Evolutionary conservation across 2,113 vertebrate genomes (phyloP).

Genomic region (Cheilinus undulatus): DNA sequence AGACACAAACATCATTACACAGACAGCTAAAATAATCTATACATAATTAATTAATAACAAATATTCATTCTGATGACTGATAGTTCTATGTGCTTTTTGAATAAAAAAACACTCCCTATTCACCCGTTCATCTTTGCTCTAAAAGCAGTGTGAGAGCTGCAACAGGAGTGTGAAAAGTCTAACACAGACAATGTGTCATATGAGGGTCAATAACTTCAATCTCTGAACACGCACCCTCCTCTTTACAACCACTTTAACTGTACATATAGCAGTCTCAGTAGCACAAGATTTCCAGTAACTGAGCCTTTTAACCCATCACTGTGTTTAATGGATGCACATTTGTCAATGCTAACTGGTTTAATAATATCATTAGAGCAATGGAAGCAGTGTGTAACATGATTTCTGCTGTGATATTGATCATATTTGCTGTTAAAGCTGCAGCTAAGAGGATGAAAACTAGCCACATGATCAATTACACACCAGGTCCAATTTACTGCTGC

Average conservation of each 20-base stretch:
- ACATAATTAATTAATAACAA: too few relatives aligned
- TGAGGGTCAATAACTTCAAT: constrained; percentile 16
- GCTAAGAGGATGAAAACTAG: constrained; percentile 39
- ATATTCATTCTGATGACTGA: too few relatives aligned
- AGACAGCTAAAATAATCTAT: too few relatives aligned
- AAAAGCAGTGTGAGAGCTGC: neutral
- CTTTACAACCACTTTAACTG: constrained; percentile 15
- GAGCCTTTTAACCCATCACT: neutral
- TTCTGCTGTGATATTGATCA: constrained; percentile 60
- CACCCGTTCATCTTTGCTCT: neutral
- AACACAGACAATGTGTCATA: neutral
- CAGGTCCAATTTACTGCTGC: constrained; percentile 42
- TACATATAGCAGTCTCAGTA: neutral
- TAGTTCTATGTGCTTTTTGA: neutral
- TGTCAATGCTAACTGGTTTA: constrained; percentile 57
- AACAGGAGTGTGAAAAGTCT: constrained; percentile 8
- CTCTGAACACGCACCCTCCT: constrained; percentile 12
- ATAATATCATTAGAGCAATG: constrained; percentile 36
- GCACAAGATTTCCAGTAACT: constrained; percentile 13
- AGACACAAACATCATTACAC: too few relatives aligned
- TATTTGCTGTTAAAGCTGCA: constrained; percentile 30
- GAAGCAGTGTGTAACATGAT: constrained; percentile 45
- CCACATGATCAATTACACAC: constrained; percentile 45
- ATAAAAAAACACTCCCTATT: neutral
- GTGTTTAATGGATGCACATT: constrained; percentile 26